Conservation (phyloP, 2,113 vertebrate genomes). For the Eudorcas thomsonii region DNA sequence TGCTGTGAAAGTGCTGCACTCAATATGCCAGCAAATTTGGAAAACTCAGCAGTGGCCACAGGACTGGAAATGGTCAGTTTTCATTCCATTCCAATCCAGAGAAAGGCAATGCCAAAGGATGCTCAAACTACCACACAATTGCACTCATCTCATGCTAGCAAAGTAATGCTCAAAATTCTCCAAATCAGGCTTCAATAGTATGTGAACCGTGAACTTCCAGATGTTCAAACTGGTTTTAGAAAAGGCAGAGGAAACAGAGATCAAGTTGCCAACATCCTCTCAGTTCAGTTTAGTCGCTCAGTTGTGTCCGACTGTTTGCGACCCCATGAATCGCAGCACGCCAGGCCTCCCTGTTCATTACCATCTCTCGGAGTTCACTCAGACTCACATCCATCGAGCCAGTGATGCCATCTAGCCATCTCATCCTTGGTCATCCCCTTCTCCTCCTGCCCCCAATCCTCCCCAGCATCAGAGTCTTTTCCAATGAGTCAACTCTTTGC, state of each 20-base stretch:
- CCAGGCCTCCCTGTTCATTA: too few relatives aligned
- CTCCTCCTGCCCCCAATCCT: too few relatives aligned
- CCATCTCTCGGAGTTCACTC: too few relatives aligned
- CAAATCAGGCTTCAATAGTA: background rate
- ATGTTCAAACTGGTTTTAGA: background rate
- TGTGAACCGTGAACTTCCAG: background rate
- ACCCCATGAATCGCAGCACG: too few relatives aligned
- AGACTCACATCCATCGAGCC: too few relatives aligned
- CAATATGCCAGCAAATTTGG: background rate
- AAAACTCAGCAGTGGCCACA: background rate
- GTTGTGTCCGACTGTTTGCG: too few relatives aligned
- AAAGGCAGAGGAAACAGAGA: background rate
- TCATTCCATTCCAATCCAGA: background rate
- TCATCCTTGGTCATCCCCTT: too few relatives aligned
- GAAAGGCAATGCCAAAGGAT: background rate
- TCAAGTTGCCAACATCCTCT: background rate
- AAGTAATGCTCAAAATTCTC: background rate
- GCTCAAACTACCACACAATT: background rate
- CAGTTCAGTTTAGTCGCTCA: too few relatives aligned
- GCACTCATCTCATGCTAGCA: background rate
- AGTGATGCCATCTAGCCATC: too few relatives aligned
- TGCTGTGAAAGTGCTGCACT: background rate
- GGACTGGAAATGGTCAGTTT: background rate
- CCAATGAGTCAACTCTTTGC: too few relatives aligned
- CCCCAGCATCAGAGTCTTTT: too few relatives aligned